Base-by-base conservation (phyloP, 2,113 vertebrate species). In the Mirza zaza region DNA sequence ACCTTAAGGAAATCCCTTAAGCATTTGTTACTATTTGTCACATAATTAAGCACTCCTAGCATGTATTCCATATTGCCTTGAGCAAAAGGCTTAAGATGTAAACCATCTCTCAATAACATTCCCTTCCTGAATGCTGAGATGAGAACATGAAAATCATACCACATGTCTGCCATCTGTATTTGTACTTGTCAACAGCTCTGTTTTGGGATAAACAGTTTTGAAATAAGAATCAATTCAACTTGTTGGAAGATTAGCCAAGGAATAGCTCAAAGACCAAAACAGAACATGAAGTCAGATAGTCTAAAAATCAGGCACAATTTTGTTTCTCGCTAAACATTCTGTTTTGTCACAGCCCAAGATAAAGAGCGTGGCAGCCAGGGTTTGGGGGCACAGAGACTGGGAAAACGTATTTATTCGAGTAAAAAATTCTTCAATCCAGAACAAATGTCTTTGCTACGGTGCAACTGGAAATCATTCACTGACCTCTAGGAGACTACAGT, bases 101-200 rank as follows among this genome's bases (percentile, higher is more conserved):
- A 91, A 89, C 82, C 87, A 32, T 85, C 87, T 93, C 90, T 95
- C 71, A 82, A 32, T 48, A 94, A 80, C 82, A 55, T 63, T 85
- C 90, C 59, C 90, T 85, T 67, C 39, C 70, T 70, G 93, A 95
- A 88, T 67, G 94, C 91, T 57, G 92, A 87, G 88, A 76, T 1
- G 81, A 77, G 97, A 96, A 90, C 90, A 91, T 25, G 91, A 80
- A 75, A 95, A 95, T 48, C 61, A 17, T 90, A 93, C 87, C 97
- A 96, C 96, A 96, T 97, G 94, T 45, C 92, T 63, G 76, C 94
- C 97, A 97, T 96, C 96, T 97, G 96, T 97, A 97, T 96, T 97
- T 97, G 94, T 91, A 85, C 93, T 97, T 95, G 96, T 97, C 97
- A 97, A 96, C 94, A 96, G 96, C 88, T 97, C 96, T 98, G 97